phyloP scores from a whole-genome alignment of 1,140 invertebrate species.

The Aphis gossypii region DNA sequence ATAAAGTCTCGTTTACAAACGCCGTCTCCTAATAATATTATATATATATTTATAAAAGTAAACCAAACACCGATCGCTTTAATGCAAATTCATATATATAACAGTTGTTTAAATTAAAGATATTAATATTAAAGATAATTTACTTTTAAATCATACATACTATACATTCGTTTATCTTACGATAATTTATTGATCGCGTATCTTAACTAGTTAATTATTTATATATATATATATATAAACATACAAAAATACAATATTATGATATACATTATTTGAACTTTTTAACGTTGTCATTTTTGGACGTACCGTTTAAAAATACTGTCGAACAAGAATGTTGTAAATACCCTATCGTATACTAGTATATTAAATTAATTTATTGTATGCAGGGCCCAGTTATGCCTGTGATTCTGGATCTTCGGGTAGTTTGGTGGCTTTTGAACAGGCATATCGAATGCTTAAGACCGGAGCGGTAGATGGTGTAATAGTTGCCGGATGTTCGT shows the following conservation, averaged over 20 bases:
- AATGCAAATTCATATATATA: not conserved
- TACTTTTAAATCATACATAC: too few relatives aligned
- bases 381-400: constrained; percentile 77
- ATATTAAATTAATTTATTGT: not conserved
- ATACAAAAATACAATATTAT: too few relatives aligned
- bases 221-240: too few relatives aligned
- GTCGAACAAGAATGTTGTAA: too few relatives aligned
- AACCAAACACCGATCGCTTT: not conserved
- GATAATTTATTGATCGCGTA: too few relatives aligned
- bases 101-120: not conserved
- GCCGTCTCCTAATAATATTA: not conserved
- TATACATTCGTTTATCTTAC: too few relatives aligned
- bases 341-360: too few relatives aligned
- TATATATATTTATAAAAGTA: not conserved
- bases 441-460: constrained; percentile 79
- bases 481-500: constrained; percentile 83
- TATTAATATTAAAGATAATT: not conserved
- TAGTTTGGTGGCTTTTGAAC: constrained; percentile 82
- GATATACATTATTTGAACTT: too few relatives aligned
- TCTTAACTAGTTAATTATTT: too few relatives aligned
- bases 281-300: too few relatives aligned
- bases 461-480: constrained; percentile 83
- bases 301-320: too few relatives aligned
- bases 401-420: constrained; percentile 92
- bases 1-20: not conserved